These are phyloP conservation scores for Momotus momota DNA, from an alignment of 2,797 vertebrate genomes.

Conservation along the genomic window DNA sequence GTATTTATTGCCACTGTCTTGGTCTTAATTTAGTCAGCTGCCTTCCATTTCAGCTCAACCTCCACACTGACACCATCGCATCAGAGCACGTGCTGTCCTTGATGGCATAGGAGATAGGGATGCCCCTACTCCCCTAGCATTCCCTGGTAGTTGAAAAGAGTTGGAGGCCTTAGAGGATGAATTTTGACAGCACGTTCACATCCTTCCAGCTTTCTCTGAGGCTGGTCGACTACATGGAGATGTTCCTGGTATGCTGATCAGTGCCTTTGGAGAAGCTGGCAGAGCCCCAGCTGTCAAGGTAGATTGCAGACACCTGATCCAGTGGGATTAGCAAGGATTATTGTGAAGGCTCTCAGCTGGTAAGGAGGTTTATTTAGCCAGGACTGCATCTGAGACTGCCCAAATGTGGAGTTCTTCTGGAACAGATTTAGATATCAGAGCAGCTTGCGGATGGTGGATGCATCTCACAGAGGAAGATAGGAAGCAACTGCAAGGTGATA, in stretches of 20 bases:
- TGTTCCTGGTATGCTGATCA: slow-evolving; percentile 18
- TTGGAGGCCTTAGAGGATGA: not conserved
- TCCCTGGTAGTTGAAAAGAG: not conserved
- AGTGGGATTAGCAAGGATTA: slow-evolving; percentile 17
- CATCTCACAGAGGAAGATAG: not conserved
- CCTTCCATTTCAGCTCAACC: not conserved
- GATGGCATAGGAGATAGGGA: not conserved
- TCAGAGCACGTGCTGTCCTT: not conserved
- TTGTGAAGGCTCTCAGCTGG: not conserved
- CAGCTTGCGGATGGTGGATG: not conserved
- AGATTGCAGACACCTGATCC: not conserved
- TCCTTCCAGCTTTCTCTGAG: slow-evolving; percentile 4
- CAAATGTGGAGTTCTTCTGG: slow-evolving; percentile 8
- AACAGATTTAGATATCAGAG: not conserved
- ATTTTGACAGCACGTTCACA: slow-evolving; percentile 1
- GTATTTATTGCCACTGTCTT: not conserved
- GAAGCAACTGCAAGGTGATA: not conserved
- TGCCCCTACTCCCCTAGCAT: not conserved
- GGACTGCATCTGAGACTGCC: not conserved
- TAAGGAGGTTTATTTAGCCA: not conserved
- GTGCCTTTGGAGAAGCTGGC: slow-evolving; percentile 15
- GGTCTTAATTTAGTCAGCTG: not conserved
- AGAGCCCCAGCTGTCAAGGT: slow-evolving; percentile 32
- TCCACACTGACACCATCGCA: not conserved
- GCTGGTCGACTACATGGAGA: not conserved